Conservation (phyloP, 2,888 invertebrate species). For the Bombylius major region DNA sequence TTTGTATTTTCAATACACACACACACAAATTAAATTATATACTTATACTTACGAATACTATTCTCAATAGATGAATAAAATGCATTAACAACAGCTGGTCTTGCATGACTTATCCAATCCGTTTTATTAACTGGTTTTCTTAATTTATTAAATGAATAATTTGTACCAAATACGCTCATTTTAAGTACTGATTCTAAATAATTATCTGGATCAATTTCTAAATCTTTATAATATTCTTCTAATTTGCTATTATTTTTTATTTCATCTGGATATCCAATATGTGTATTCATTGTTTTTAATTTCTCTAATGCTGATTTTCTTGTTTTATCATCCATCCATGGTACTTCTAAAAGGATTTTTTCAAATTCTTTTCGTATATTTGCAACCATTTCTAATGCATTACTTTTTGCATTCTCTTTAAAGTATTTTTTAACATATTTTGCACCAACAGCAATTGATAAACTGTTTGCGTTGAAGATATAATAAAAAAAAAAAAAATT, state of each 20-base stretch:
- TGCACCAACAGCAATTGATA: constrained; percentile 66
- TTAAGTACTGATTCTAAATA: constrained; percentile 66
- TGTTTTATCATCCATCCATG: constrained; percentile 89
- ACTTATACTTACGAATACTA: constrained; percentile 68
- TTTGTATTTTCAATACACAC: neutral
- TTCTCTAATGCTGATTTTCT: constrained; percentile 64
- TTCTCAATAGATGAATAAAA: constrained; percentile 78
- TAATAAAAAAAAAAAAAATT: neutral
- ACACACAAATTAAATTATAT: neutral
- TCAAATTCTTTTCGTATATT: constrained; percentile 74
- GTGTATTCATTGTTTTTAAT: constrained; percentile 69
- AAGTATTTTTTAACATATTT: constrained; percentile 81
- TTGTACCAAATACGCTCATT: constrained; percentile 66
- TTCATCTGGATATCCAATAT: constrained; percentile 88
- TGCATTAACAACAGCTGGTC: constrained; percentile 75
- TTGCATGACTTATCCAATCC: constrained; percentile 73
- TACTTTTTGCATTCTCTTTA: constrained; percentile 69
- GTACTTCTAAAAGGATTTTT: constrained; percentile 62
- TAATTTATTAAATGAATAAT: constrained; percentile 64
- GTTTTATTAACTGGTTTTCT: constrained; percentile 71
- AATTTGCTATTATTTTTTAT: constrained; percentile 69
- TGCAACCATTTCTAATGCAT: constrained; percentile 76
- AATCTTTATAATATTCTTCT: constrained; percentile 62
- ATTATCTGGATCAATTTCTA: constrained; percentile 56
- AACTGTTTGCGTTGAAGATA: constrained; percentile 33